Percentiles rank a stretch among this genome's conserved stretches.
Conservation (phyloP, 2,888 invertebrate genomes). For the Phortica okadai region DNA sequence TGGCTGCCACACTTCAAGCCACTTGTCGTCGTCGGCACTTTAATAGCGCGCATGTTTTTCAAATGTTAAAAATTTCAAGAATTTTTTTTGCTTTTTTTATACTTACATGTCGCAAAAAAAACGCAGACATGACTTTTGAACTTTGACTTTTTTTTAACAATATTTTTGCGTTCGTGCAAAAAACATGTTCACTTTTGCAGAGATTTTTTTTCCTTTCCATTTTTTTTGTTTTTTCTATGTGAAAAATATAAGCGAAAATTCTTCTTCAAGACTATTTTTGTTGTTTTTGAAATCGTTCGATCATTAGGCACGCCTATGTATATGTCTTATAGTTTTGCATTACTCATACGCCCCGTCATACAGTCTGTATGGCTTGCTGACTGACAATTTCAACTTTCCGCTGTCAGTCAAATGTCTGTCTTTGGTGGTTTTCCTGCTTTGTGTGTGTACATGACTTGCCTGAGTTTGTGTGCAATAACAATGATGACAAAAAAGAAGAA, state of each 20-base stretch:
- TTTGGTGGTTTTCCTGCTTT: not conserved
- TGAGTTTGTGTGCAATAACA: not conserved
- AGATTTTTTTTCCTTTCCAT: not conserved
- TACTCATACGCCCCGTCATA: not conserved
- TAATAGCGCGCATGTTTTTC: not conserved
- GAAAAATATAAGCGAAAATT: no score
- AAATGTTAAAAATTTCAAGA: slow-evolving; percentile 19
- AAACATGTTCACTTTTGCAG: not conserved
- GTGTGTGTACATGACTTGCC: not conserved
- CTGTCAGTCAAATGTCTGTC: not conserved
- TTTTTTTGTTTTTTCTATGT: no score
- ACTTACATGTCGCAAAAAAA: slow-evolving; percentile 43
- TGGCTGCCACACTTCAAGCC: not conserved
- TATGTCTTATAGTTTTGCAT: not conserved
- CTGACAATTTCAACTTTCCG: slow-evolving; percentile 1
- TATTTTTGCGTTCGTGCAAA: not conserved
- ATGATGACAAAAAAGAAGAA: no score
- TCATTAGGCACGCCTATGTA: no score
- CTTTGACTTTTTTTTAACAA: slow-evolving; percentile 34
- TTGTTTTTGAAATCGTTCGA: not conserved
- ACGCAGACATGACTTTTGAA: slow-evolving; percentile 52
- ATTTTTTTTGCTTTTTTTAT: no score
- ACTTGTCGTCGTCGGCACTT: not conserved
- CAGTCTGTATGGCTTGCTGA: not conserved
- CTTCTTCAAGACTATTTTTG: not conserved